A percentile compares a stretch with the other conserved stretches of the same genome.
Evolutionary conservation across 1,140 invertebrate genomes (phyloP).

Genomic region (Tetranychus cinnabarinus): DNA sequence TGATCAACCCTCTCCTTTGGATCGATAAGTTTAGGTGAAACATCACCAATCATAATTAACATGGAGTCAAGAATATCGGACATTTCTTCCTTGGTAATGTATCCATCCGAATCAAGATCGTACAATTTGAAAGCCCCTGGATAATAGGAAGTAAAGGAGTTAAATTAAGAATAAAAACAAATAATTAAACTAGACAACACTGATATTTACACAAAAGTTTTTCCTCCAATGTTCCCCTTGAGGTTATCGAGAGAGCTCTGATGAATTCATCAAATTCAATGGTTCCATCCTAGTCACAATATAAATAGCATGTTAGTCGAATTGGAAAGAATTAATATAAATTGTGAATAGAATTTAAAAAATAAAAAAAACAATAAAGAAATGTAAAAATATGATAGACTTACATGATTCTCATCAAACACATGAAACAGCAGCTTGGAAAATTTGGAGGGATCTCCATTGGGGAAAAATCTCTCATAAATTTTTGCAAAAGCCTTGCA

Average conservation of each 20-base stretch:
- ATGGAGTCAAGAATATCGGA: slow-evolving; percentile 96
- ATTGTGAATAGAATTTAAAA: neutral
- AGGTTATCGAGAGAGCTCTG: slow-evolving; percentile 78
- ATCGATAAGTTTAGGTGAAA: slow-evolving; percentile 6
- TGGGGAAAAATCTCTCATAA: slow-evolving; percentile 94
- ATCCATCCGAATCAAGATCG: slow-evolving; percentile 50
- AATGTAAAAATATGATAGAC: slow-evolving; percentile 18
- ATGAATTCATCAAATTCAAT: slow-evolving; percentile 97
- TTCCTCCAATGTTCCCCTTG: slow-evolving; percentile 79
- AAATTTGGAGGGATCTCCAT: slow-evolving; percentile 92
- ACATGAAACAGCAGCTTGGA: slow-evolving; percentile 86
- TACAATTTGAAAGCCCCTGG: slow-evolving; percentile 90
- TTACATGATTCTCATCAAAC: slow-evolving; percentile 93
- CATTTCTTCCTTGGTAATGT: slow-evolving; percentile 92
- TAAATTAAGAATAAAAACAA: neutral
- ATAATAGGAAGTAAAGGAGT: neutral
- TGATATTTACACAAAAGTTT: slow-evolving; percentile 84
- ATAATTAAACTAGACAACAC: neutral
- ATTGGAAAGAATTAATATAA: neutral
- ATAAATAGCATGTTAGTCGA: neutral
- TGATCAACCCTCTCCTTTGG: slow-evolving; percentile 76
- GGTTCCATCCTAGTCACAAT: slow-evolving; percentile 50
- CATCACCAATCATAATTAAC: slow-evolving; percentile 90
- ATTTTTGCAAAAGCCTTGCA: slow-evolving; percentile 90
- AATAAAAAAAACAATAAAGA: neutral